A percentile compares a stretch with the other conserved stretches of the same genome.
These are phyloP conservation scores for Pantherophis alleghaniensis DNA, from an alignment of 2,797 vertebrate genomes.

Conservation along the genomic window DNA sequence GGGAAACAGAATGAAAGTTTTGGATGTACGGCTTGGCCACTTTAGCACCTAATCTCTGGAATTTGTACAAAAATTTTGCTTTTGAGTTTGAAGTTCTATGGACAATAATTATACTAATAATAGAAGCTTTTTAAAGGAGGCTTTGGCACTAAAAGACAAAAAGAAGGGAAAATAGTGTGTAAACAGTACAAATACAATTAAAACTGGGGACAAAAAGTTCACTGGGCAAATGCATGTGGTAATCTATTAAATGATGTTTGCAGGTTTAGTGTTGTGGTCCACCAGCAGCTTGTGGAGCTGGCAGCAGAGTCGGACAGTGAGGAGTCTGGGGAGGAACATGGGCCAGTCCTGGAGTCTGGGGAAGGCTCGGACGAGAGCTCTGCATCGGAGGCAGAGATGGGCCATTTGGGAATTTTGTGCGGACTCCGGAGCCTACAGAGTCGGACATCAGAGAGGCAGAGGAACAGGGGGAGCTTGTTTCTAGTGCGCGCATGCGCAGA, in stretches of 20 bases:
- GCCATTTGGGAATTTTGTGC: too few relatives aligned
- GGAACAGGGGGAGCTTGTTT: too few relatives aligned
- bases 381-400: too few relatives aligned
- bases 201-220: not conserved
- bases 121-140: not conserved
- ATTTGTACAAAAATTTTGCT: not conserved
- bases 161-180: not conserved
- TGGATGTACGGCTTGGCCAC: not conserved
- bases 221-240: not conserved
- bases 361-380: too few relatives aligned
- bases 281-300: too few relatives aligned
- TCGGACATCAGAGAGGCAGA: too few relatives aligned
- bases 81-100: not conserved
- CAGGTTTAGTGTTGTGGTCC: not conserved
- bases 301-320: too few relatives aligned
- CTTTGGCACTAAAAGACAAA: not conserved
- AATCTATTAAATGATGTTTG: not conserved
- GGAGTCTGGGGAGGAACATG: too few relatives aligned
- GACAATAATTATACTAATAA: not conserved
- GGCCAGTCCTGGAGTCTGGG: too few relatives aligned
- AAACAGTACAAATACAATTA: not conserved
- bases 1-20: not conserved
- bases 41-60: not conserved
- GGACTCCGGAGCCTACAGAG: too few relatives aligned
- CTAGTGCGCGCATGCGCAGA: too few relatives aligned